Conservation (phyloP, 2,888 invertebrate species). For the Tanypteryx hageni region DNA sequence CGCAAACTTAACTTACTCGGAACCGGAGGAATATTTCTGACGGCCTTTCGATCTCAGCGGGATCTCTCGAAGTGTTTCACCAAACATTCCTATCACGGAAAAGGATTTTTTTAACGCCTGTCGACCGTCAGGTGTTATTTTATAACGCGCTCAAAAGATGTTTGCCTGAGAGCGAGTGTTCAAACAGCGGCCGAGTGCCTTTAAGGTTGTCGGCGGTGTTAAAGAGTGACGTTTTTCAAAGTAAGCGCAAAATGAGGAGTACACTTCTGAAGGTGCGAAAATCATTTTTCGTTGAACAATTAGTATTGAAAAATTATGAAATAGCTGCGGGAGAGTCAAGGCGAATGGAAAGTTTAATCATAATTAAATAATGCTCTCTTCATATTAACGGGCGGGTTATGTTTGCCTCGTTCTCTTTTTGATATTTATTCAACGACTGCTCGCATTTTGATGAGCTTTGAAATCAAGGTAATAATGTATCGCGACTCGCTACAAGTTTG, state of each 20-base stretch:
- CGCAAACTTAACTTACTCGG: background rate
- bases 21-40: background rate
- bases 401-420: no score
- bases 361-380: no score
- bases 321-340: no score
- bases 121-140: background rate
- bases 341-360: no score
- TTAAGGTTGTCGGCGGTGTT: background rate
- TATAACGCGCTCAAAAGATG: background rate
- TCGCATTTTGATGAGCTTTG: no score
- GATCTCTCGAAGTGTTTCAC: background rate
- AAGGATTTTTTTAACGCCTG: background rate
- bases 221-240: background rate
- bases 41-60: background rate
- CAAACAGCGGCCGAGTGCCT: background rate
- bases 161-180: background rate
- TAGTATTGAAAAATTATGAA: no score
- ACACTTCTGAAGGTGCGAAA: background rate
- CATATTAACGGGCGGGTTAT: no score
- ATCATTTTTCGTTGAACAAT: no score
- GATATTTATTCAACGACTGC: no score
- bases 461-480: no score
- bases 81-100: background rate
- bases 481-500: no score
- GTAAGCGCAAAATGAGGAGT: background rate